Evolutionary conservation across 2,888 invertebrate species (phyloP).

Genomic region (Asteroscopus sphinx): DNA sequence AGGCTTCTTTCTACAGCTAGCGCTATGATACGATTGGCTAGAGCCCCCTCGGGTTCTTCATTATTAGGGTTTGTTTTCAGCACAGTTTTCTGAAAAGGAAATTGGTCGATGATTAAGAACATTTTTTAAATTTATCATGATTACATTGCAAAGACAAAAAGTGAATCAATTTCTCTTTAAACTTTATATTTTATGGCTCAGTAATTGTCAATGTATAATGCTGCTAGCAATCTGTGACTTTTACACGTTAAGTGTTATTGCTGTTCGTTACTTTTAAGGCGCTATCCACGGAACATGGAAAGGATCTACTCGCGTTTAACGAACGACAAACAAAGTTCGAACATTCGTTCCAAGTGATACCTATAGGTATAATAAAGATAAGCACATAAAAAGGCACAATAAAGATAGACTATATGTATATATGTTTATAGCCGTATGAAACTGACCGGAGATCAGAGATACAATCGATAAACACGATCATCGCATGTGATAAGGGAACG

Average conservation of each 20-base stretch:
- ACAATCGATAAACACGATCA: too few species aligned
- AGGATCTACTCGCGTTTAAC: too few species aligned
- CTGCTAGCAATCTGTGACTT: not conserved
- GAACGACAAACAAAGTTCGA: too few species aligned
- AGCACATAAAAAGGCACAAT: too few species aligned
- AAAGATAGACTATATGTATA: too few species aligned
- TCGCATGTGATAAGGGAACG: too few species aligned
- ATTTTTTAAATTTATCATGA: not conserved
- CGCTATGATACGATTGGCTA: constrained; percentile 89
- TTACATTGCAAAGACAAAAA: not conserved
- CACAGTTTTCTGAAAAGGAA: constrained; percentile 81
- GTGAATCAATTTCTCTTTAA: not conserved
- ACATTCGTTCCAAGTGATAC: too few species aligned
- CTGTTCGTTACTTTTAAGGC: not conserved
- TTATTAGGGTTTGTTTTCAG: constrained; percentile 76
- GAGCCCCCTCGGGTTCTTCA: constrained; percentile 83
- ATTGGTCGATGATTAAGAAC: not conserved
- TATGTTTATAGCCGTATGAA: too few species aligned
- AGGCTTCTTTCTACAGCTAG: constrained; percentile 88
- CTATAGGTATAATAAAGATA: too few species aligned
- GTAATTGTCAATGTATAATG: not conserved
- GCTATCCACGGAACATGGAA: not conserved
- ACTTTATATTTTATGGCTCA: not conserved
- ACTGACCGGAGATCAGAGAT: too few species aligned
- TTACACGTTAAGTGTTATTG: not conserved